These are phyloP conservation scores for Erythrolamprus reginae DNA, from an alignment of 2,113 vertebrate genomes.

Conservation along the genomic window DNA sequence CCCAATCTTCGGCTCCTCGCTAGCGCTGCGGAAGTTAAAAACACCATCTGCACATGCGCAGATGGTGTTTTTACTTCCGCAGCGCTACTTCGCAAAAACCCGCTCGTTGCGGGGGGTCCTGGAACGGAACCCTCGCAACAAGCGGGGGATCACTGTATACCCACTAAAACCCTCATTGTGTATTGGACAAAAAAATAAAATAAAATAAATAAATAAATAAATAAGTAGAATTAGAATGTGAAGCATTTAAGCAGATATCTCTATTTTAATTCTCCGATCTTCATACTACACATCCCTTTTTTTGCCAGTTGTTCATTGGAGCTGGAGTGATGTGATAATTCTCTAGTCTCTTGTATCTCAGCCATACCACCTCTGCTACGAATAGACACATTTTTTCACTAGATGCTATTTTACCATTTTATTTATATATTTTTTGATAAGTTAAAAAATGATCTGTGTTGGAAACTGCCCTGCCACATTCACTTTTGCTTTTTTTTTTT, in stretches of 20 bases:
- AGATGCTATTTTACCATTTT: background rate
- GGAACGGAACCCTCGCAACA: too few species aligned
- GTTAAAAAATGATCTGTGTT: slow-evolving; percentile 34
- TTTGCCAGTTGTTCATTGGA: background rate
- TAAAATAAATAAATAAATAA: too few species aligned
- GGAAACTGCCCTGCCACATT: slow-evolving; percentile 24
- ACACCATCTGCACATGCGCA: too few species aligned
- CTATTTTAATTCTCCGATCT: background rate
- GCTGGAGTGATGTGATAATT: fast-evolving
- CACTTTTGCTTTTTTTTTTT: background rate
- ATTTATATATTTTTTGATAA: background rate
- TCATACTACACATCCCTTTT: background rate
- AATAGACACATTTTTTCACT: slow-evolving; percentile 17
- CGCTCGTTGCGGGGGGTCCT: too few species aligned
- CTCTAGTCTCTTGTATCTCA: background rate
- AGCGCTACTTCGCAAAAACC: too few species aligned
- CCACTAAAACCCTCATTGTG: too few species aligned
- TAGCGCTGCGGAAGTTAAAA: too few species aligned
- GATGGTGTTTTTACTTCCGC: too few species aligned
- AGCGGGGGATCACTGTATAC: too few species aligned
- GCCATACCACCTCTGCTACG: slow-evolving; percentile 26
- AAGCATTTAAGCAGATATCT: background rate
- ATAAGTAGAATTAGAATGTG: background rate
- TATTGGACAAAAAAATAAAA: too few species aligned
- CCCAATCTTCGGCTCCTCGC: too few species aligned